These are phyloP conservation scores for Antedon bifida DNA, from an alignment of 35 echinoderm and acorn worm species.

Conservation along the genomic window DNA sequence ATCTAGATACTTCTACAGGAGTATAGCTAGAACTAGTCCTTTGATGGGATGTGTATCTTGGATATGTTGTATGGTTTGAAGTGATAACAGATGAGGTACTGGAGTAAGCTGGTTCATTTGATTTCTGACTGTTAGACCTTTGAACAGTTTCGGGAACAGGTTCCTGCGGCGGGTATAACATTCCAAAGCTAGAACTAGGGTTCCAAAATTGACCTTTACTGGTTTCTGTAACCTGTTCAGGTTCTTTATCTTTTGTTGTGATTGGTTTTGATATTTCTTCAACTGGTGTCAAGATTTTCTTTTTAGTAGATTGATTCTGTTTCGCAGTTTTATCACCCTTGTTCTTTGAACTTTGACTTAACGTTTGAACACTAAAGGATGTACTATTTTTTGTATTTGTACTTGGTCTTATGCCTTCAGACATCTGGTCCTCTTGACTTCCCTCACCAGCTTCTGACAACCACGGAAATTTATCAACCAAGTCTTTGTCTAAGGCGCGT, in stretches of 20 bases:
- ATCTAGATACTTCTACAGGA: neutral
- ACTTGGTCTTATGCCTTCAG: neutral
- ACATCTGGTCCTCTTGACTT: neutral
- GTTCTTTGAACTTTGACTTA: conserved; percentile 31
- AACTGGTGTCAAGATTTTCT: neutral
- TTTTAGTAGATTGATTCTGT: neutral
- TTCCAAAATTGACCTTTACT: neutral
- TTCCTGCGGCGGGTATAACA: neutral
- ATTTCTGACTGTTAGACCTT: neutral
- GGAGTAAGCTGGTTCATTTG: neutral
- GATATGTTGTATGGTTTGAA: neutral
- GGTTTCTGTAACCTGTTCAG: neutral
- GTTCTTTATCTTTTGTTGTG: neutral
- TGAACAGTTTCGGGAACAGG: neutral
- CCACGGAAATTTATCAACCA: conserved; percentile 59
- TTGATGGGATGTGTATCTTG: neutral
- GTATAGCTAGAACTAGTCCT: neutral
- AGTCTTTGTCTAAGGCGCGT: conserved; percentile 28
- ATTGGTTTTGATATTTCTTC: neutral
- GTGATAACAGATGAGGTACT: neutral
- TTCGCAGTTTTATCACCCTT: conserved; percentile 3
- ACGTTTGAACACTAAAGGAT: conserved; percentile 52
- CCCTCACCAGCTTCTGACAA: conserved; percentile 25
- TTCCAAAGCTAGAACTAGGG: neutral
- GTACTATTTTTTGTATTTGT: conserved; percentile 4